Conservation (phyloP, 53 echinoderm and acorn worm species). For the Antedon mediterranea region DNA sequence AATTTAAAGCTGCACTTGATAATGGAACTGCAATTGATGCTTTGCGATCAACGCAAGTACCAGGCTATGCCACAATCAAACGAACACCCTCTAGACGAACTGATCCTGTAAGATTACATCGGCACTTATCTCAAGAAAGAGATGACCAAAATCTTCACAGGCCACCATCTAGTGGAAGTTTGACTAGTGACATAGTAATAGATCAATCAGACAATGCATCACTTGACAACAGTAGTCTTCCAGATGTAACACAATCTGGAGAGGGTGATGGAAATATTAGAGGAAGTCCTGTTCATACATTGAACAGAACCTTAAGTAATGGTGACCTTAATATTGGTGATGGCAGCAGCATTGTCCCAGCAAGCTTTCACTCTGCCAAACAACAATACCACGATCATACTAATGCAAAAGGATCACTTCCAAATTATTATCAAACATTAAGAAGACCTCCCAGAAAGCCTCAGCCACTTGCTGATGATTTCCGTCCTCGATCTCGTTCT, state of each 20-base stretch:
- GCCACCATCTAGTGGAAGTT: neutral
- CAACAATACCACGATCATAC: conserved; percentile 21
- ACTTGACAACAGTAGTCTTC: neutral
- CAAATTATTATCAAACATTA: conserved; percentile 51
- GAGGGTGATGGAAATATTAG: neutral
- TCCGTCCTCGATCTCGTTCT: conserved; percentile 40
- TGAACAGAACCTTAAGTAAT: neutral
- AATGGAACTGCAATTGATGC: conserved; percentile 29
- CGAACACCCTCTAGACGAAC: conserved; percentile 58
- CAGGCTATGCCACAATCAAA: conserved; percentile 90
- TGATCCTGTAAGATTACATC: conserved; percentile 30
- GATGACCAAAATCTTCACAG: conserved; percentile 17
- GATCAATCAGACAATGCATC: neutral
- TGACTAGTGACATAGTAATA: neutral
- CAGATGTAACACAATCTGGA: neutral
- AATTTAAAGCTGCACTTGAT: conserved; percentile 52
- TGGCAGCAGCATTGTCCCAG: neutral
- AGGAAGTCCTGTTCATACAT: neutral
- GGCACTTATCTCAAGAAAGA: conserved; percentile 45
- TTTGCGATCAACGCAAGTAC: conserved; percentile 43
- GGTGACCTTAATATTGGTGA: neutral
- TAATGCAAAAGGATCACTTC: conserved; percentile 12
- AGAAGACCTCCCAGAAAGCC: conserved; percentile 70
- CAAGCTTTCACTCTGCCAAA: conserved; percentile 4
- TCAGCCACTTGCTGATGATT: conserved; percentile 47